Evolutionary conservation across 2,113 vertebrate genomes (phyloP).

Genomic region (Tor tambroides): DNA sequence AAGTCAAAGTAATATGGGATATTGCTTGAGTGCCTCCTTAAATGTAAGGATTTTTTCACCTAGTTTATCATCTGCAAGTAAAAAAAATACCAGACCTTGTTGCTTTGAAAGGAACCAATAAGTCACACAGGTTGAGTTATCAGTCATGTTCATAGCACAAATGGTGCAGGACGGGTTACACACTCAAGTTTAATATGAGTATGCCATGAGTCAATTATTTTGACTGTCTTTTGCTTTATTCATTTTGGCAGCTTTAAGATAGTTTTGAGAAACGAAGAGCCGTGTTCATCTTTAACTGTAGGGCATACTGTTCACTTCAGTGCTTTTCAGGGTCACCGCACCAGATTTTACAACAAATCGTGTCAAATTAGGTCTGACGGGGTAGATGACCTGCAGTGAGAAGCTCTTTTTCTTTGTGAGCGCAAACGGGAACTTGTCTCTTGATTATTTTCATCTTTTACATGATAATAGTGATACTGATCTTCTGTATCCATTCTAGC

Average conservation of each 20-base stretch:
- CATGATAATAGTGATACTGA: conserved; percentile 29
- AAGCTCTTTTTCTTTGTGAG: conserved; percentile 33
- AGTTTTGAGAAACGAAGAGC: conserved; percentile 6
- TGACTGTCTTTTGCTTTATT: conserved; percentile 15
- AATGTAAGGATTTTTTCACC: no score
- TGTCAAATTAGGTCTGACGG: conserved; percentile 42
- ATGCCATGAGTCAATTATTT: neutral
- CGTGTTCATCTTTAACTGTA: neutral
- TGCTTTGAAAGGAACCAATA: neutral
- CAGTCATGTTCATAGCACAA: neutral
- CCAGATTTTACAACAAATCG: conserved; percentile 36
- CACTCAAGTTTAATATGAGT: neutral
- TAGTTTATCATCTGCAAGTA: neutral
- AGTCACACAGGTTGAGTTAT: neutral
- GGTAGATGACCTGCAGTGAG: conserved; percentile 17
- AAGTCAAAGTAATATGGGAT: no score
- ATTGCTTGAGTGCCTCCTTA: no score
- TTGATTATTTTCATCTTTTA: conserved; percentile 11
- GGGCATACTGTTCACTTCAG: neutral
- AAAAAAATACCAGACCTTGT: neutral
- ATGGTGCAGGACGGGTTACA: neutral
- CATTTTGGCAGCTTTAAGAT: neutral
- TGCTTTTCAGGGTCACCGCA: neutral
- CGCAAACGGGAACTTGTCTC: neutral
- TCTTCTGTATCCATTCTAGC: neutral